Conservation (phyloP, 30 jellyfish, hydroid and myxozoan genomes). For the Sanderia malayensis region DNA sequence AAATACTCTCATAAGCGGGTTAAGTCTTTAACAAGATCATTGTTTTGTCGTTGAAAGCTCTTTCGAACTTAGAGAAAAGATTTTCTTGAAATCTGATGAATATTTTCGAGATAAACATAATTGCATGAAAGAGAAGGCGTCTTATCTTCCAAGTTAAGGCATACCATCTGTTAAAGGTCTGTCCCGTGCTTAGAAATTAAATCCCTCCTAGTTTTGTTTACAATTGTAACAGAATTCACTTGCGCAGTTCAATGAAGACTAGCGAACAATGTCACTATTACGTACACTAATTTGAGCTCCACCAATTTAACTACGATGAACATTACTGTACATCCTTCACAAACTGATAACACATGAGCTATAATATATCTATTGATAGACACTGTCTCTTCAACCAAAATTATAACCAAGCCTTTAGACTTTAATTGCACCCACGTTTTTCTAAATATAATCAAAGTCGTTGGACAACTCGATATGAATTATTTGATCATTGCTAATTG, state of each 20-base stretch:
- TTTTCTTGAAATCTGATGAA: constrained; percentile 70
- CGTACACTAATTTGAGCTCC: neutral
- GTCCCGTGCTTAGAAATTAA: constrained; percentile 38
- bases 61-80: constrained; percentile 74
- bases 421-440: too few species aligned
- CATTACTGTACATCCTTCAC: too few species aligned
- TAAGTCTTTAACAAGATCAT: constrained; percentile 69
- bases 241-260: neutral
- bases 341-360: too few species aligned
- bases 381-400: too few species aligned
- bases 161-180: constrained; percentile 61
- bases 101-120: constrained; percentile 62
- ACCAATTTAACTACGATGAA: too few species aligned
- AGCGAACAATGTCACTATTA: neutral
- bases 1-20: constrained; percentile 77
- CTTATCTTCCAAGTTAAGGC: constrained; percentile 55
- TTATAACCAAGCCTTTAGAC: too few species aligned
- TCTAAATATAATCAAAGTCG: too few species aligned
- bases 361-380: too few species aligned
- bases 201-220: constrained; percentile 29
- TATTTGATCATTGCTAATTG: too few species aligned
- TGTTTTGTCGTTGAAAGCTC: constrained; percentile 67
- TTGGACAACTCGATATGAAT: too few species aligned
- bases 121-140: constrained; percentile 57
- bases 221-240: constrained; percentile 43